Evolutionary conservation across 1,140 invertebrate genomes (phyloP), one percentile per base, ranked within the genome.

Genomic region (Drosophila insularis): DNA sequence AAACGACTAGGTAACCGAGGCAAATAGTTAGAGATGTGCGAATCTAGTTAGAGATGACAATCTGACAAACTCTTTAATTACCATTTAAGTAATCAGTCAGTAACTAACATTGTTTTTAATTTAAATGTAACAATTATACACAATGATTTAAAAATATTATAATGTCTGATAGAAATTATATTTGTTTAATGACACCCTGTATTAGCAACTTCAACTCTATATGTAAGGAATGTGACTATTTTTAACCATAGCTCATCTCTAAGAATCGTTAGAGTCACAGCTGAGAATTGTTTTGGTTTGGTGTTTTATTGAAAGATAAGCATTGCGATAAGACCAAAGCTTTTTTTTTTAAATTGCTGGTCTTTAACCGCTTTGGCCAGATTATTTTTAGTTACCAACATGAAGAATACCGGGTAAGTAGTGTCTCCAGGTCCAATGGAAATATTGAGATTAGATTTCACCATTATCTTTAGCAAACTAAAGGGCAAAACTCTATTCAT

Each of bases 401-500:
- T 86, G 82, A 78, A 74, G 63, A 80, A 89, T 19, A 63, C 32
- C 0, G 84, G 80, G 84, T 87, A 63, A 58, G 68, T 53, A 8
- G 11, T 13, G 13, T 21, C 11, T 14, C 1, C 1, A 3, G 1
- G 32, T 19, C 19, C 10, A 11, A 11, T 6, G 17, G 0, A 0
- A 6, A 13, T 2, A 27, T 32, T 5, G 5, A 2, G 19, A 31
- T 54, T 8, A 50, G 4, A 50, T 50, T 50, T 21, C 37, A 11
- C 53, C 56, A 23, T 14, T 59, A 54, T 40, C 21, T 31, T 11
- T 32, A 89, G 97, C 64, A 98, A 97, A 94, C 94, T 99, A 70
- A 96, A 96, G 73, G 98, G 98, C 4, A 95, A 95, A 68, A 99
- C 98, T 2, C 90, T 99, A 11, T 98, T 99, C 76, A 98, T 99